Evolutionary conservation across 2,888 invertebrate genomes (phyloP), one percentile per base, ranked within the genome.

Genomic region (Synanthedon tipuliformis): DNA sequence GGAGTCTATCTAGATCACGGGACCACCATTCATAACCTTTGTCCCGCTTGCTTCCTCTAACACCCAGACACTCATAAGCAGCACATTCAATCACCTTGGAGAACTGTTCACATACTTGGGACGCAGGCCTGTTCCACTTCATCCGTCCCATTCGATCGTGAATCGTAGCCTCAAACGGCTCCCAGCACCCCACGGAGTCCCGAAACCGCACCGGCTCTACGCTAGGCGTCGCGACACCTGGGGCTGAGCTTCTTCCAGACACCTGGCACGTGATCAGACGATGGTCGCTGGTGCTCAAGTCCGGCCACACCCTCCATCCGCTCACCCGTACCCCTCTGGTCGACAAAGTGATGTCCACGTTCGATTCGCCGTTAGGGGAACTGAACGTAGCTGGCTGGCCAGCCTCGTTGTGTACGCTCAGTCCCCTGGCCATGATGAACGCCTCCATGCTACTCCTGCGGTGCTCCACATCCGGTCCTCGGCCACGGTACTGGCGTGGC

Each of bases 241-340:
- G 12, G 12, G 41, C 41, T 41, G 11, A n/a, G n/a, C 7, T 41
- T 11, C 41, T 12, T n/a, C 41, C 41, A n/a, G 18, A 18, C 18
- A 41, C 41, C 11, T 11, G 12, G 41, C n/a, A 41, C 7, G 50
- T 52, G 8, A 56, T 53, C 11, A 55, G 53, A 3, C 55, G 49
- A 13, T 55, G 55, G 50, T 55, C 55, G 45, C 56, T 55, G 40
- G 13, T 23, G 8, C 27, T 54, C 0, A 23, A 40, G 1, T 41
- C 23, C 2, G 48, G 52, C 15, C 48, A 50, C 27, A 59, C 48
- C 15, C 16, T 48, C 48, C 48, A 48, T 3, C 16, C 16, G 12
- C n/a, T 16, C 10, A 16, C 16, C 1, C 0, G 4, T 1, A 48
- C 16, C 3, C 13, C 16, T 5, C 48, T n/a, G 10, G 48, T 48